These are phyloP conservation scores for Delia radicum DNA, from an alignment of 1,140 invertebrate genomes.

Conservation along the genomic window DNA sequence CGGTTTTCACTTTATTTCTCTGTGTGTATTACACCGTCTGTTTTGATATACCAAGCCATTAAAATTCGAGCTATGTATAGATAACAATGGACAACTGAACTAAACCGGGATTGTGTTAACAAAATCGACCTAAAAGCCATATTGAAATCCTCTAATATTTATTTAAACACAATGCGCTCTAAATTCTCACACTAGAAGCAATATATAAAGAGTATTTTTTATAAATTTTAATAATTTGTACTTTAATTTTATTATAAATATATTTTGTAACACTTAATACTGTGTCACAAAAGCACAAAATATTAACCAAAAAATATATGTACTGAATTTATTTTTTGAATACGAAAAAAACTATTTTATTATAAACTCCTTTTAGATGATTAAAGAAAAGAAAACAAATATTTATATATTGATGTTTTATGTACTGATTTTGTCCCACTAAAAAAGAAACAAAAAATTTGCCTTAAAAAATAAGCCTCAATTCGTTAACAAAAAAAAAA, in stretches of 20 bases:
- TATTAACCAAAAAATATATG: background rate
- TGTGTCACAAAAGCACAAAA: background rate
- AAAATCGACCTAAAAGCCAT: background rate
- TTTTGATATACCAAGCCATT: too few species aligned
- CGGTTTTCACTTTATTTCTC: too few species aligned
- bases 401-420: background rate
- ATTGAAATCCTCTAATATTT: background rate
- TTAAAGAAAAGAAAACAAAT: background rate
- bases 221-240: background rate
- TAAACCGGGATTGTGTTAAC: too few species aligned
- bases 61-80: too few species aligned
- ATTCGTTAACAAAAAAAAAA: background rate
- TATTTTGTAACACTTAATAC: background rate
- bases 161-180: background rate
- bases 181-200: background rate
- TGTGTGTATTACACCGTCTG: too few species aligned
- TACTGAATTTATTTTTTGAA: constrained; percentile 5
- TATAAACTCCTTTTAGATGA: background rate
- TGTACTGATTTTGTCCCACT: background rate
- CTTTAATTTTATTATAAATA: background rate
- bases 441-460: background rate
- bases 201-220: background rate
- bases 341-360: background rate
- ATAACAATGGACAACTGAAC: too few species aligned
- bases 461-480: constrained; percentile 1